Evolutionary conservation across 2,888 invertebrate genomes (phyloP), one percentile per base, ranked within the genome.

Genomic region (Amphipoea lucens): DNA sequence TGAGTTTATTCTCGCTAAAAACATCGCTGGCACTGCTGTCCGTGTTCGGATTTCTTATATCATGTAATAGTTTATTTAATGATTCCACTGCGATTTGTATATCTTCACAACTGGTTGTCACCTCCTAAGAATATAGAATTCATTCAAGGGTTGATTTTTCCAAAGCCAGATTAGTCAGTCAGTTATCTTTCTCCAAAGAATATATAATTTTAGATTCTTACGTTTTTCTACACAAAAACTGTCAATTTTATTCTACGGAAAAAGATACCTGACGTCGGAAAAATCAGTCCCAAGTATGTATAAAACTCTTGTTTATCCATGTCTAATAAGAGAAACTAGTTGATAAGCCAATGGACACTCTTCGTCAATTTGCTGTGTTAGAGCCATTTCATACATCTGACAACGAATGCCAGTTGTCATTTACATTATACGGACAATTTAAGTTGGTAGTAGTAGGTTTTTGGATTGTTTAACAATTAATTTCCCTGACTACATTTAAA

Each of bases 41-140:
- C 42, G 84, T 54, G 67, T 92, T 90, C 1, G 94, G 90, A 70
- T 93, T 90, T 62, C 91, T 90, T 65, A 96, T 96, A 83, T 96
- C 95, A 54, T 79, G 86, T 62, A 95, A 83, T 29, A 96, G 87
- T 42, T 93, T 93, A 9, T 93, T 89, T 54, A 96, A 86, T 1
- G 92, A 94, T 68, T 93, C 91, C 3, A 89, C 84, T 12, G 96
- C 95, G 3, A 88, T 90, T 77, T 92, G 89, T 11, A 96, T 89
- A 87, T 96, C 95, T 87, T 95, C 95, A 79, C 90, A 91, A 63
- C 90, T 86, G 40, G 72, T 87, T 42, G 90, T 77, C 62, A 89
- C 80, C 63, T 88, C 88, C 95, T 96, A 87, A 17, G 20, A 57
- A 73, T 85, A 76, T 36, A 67, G 57, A 74, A 67, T 75, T 40